Percentiles rank a stretch among this genome's conserved stretches.
phyloP scores from a whole-genome alignment of 2,888 invertebrate species.

The Eupithecia exiguata region DNA sequence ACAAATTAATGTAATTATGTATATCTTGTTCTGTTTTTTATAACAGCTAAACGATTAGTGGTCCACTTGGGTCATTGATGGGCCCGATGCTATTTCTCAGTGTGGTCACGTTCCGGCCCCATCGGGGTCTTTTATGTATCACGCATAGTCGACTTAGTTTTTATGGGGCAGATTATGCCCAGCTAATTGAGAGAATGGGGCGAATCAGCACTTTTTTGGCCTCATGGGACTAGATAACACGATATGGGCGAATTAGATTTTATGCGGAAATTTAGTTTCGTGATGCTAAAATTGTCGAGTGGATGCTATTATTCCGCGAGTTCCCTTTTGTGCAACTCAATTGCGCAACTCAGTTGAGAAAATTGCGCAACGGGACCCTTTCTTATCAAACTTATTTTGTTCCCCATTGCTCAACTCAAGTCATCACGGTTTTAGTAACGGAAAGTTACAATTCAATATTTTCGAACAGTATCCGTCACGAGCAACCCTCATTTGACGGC shows the following conservation, averaged over 20 bases:
- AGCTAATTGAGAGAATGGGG: constrained; percentile 48
- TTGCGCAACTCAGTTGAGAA: no score
- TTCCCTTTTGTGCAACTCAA: no score
- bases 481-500: neutral
- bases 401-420: no score
- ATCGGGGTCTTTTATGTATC: constrained; percentile 46
- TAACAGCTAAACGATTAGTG: neutral
- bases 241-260: constrained; percentile 28
- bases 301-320: neutral
- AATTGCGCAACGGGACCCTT: no score
- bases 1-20: no score
- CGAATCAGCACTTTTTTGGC: constrained; percentile 45
- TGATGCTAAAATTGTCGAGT: constrained; percentile 10
- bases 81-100: constrained; percentile 23
- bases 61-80: constrained; percentile 3
- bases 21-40: neutral
- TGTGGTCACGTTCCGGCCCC: constrained; percentile 43
- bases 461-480: neutral
- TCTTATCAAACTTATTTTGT: no score
- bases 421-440: neutral
- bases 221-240: constrained; percentile 30
- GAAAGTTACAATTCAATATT: neutral
- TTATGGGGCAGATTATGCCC: constrained; percentile 52
- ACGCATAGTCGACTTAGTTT: constrained; percentile 48
- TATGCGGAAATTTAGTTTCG: constrained; percentile 28